phyloP scores from a whole-genome alignment of 2,113 vertebrate species.

The Plestiodon gilberti region DNA sequence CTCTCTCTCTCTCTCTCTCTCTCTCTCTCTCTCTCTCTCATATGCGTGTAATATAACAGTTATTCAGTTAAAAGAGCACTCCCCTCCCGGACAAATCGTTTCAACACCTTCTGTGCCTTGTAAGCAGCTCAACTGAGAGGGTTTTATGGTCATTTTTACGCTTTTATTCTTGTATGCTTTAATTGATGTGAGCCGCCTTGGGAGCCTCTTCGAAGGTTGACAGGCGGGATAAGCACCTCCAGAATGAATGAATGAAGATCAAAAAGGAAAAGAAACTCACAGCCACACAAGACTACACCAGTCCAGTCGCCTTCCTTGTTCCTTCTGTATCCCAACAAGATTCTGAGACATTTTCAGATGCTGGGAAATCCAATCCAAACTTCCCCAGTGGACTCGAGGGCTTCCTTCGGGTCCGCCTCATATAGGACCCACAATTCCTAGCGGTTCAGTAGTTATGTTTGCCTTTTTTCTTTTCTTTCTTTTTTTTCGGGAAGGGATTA shows the following conservation, averaged over 20 bases:
- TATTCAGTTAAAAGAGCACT: no score
- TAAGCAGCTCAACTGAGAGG: no score
- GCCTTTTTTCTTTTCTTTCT: not conserved
- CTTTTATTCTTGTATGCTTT: no score
- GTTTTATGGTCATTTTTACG: no score
- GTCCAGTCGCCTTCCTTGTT: not conserved
- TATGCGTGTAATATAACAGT: no score
- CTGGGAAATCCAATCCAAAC: not conserved
- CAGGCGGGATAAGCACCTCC: not conserved
- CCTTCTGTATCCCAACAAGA: not conserved
- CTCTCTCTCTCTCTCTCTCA: no score
- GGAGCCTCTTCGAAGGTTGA: no score
- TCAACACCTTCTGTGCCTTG: no score
- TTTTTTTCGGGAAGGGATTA: not conserved
- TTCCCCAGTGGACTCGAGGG: not conserved
- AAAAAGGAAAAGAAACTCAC: not conserved
- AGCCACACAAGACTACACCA: not conserved
- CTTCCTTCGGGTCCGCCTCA: not conserved
- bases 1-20: no score
- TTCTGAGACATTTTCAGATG: not conserved
- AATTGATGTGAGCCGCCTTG: no score
- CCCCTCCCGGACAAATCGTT: no score
- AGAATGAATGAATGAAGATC: not conserved
- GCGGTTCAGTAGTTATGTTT: not conserved
- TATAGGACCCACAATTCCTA: not conserved